phyloP scores from a whole-genome alignment of 2,888 invertebrate species.

The Nomada lathburiana region DNA sequence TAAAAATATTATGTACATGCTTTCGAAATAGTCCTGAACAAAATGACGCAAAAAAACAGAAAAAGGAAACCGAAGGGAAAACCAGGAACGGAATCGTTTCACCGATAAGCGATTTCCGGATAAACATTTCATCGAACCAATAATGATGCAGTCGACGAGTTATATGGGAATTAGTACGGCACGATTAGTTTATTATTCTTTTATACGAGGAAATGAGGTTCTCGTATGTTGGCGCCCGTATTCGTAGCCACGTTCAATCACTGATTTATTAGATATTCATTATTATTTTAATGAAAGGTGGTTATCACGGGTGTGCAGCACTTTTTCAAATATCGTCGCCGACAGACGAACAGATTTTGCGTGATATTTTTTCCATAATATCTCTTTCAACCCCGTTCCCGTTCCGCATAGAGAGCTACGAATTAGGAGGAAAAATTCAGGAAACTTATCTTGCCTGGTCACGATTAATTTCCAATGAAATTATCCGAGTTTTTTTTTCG shows the following conservation, averaged over 20 bases:
- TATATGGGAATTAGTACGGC: slow-evolving; percentile 66
- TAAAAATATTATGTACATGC: too few species aligned
- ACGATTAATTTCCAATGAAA: slow-evolving; percentile 63
- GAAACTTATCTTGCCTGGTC: slow-evolving; percentile 48
- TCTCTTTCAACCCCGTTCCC: background rate
- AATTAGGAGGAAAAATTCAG: slow-evolving; percentile 32
- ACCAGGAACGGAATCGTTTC: slow-evolving; percentile 26
- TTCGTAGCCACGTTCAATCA: slow-evolving; percentile 72
- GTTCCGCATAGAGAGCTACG: background rate
- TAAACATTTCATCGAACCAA: slow-evolving; percentile 71
- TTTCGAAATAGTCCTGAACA: too few species aligned
- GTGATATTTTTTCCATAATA: slow-evolving; percentile 51
- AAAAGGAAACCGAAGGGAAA: background rate
- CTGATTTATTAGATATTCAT: slow-evolving; percentile 79
- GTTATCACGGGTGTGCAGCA: slow-evolving; percentile 2
- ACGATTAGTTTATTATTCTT: slow-evolving; percentile 76
- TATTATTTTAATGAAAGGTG: slow-evolving; percentile 74
- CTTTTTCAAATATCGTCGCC: slow-evolving; percentile 36
- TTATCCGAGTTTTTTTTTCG: slow-evolving; percentile 60
- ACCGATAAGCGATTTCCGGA: slow-evolving; percentile 57
- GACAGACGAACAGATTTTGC: slow-evolving; percentile 44
- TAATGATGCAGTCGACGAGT: slow-evolving; percentile 67
- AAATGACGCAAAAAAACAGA: background rate
- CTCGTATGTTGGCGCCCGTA: slow-evolving; percentile 60
- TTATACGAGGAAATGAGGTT: slow-evolving; percentile 77